Percentiles rank a stretch among this genome's conserved stretches.
phyloP scores from a whole-genome alignment of 2,888 invertebrate genomes.

The Neoitamus cyanurus region DNA sequence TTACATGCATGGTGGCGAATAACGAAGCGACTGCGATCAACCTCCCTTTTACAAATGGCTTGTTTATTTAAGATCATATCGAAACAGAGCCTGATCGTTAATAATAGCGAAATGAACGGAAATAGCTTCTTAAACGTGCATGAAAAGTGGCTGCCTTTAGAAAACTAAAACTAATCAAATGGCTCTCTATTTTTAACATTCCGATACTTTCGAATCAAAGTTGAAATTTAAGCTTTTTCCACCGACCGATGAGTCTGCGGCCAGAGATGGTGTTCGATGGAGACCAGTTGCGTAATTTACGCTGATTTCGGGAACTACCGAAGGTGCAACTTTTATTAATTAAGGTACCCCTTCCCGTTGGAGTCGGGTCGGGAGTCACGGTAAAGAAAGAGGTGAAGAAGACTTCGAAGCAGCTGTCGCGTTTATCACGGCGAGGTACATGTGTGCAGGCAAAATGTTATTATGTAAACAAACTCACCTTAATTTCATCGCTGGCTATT shows the following conservation, averaged over 20 bases:
- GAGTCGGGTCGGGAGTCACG: neutral
- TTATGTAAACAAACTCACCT: conserved; percentile 68
- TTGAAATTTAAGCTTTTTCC: conserved; percentile 1
- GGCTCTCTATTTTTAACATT: neutral
- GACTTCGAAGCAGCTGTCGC: neutral
- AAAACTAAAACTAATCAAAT: neutral
- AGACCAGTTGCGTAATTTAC: neutral
- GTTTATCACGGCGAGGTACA: neutral
- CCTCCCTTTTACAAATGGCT: neutral
- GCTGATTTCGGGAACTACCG: neutral
- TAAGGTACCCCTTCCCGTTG: neutral
- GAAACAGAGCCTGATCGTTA: neutral
- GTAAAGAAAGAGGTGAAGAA: neutral
- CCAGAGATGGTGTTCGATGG: neutral
- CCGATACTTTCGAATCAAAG: neutral
- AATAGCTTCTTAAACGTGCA: neutral
- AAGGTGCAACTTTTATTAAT: neutral
- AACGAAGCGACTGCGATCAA: neutral
- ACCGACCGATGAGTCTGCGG: neutral
- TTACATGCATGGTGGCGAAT: neutral
- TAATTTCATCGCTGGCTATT: conserved; percentile 79
- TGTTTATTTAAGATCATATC: neutral
- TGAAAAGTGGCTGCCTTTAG: neutral
- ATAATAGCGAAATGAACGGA: neutral
- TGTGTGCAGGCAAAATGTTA: conserved; percentile 10